A percentile compares a stretch with the other conserved stretches of the same genome.
These are phyloP conservation scores for Xestia xanthographa DNA, from an alignment of 2,888 invertebrate genomes.

Conservation along the genomic window DNA sequence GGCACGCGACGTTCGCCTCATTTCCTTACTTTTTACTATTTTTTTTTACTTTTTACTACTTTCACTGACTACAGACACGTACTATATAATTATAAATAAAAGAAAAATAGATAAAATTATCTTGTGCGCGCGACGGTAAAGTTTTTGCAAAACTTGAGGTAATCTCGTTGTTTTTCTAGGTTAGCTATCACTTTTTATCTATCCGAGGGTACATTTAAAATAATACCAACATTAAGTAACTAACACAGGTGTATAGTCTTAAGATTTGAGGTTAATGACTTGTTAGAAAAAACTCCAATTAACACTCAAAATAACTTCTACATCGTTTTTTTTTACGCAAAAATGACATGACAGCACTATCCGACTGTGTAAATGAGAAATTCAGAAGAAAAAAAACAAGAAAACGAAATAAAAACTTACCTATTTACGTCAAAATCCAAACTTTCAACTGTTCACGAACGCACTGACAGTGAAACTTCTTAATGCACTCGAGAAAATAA, in stretches of 20 bases:
- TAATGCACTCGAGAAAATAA: constrained; percentile 73
- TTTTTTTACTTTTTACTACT: constrained; percentile 20
- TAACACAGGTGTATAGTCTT: constrained; percentile 9
- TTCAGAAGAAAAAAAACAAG: not conserved
- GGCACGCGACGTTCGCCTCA: constrained; percentile 51
- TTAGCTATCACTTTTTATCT: not conserved
- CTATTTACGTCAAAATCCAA: constrained; percentile 84
- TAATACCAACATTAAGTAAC: constrained; percentile 10
- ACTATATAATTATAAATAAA: not conserved
- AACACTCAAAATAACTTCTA: constrained; percentile 9
- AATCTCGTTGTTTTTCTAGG: constrained; percentile 39
- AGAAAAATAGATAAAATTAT: constrained; percentile 3
- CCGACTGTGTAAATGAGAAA: not conserved
- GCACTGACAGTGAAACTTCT: constrained; percentile 76
- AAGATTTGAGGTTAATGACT: constrained; percentile 41
- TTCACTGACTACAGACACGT: not conserved
- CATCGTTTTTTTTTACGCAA: constrained; percentile 27
- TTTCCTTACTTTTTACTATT: constrained; percentile 38
- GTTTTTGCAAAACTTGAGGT: not conserved
- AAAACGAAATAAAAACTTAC: constrained; percentile 75
- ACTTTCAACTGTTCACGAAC: constrained; percentile 73
- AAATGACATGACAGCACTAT: constrained; percentile 24
- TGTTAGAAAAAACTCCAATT: constrained; percentile 28
- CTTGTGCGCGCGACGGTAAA: not conserved
- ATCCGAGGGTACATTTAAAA: constrained; percentile 58